phyloP scores from a whole-genome alignment of 2,888 invertebrate species.

The Trichogramma evanescens region DNA sequence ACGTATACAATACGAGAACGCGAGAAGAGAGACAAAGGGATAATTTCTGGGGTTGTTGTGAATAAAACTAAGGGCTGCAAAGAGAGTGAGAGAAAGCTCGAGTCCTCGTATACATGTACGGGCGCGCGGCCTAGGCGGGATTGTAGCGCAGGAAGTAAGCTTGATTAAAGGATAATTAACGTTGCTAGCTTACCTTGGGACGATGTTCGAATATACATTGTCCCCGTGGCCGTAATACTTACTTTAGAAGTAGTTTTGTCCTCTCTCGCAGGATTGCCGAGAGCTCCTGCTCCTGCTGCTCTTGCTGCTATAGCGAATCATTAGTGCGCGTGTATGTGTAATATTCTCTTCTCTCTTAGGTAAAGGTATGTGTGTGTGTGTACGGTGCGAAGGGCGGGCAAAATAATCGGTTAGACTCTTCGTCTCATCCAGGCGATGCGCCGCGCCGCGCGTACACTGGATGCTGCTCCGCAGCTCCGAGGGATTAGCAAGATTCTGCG shows the following conservation, averaged over 20 bases:
- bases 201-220: constrained; percentile 1
- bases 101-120: not conserved
- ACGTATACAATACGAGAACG: not conserved
- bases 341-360: no score
- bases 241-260: not conserved
- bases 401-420: no score
- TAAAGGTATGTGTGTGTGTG: no score
- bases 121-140: not conserved
- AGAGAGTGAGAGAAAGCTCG: not conserved
- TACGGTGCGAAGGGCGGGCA: no score
- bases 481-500: no score
- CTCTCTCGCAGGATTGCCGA: no score
- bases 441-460: no score
- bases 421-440: no score
- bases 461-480: no score
- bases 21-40: not conserved
- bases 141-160: not conserved
- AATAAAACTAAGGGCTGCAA: constrained; percentile 14
- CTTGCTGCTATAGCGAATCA: no score
- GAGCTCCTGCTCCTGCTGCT: no score
- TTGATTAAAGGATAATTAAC: constrained; percentile 17
- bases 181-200: not conserved
- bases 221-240: not conserved
- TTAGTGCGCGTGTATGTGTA: no score
- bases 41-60: not conserved